Evolutionary conservation across 2,113 vertebrate species (phyloP).

Genomic region (Camelus dromedarius): DNA sequence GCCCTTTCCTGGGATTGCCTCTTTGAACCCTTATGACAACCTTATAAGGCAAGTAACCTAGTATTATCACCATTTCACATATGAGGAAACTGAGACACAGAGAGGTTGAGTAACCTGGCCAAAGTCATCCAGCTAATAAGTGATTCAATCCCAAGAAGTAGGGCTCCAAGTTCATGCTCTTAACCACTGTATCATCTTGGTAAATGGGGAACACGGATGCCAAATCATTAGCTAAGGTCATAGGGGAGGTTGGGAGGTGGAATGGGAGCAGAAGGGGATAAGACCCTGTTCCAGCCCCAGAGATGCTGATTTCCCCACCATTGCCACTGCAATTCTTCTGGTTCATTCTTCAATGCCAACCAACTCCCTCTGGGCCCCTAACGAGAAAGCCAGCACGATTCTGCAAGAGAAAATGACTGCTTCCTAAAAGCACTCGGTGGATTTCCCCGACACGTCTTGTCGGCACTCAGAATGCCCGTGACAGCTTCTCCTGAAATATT

Average conservation of each 20-base stretch:
- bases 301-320: background rate
- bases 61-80: background rate
- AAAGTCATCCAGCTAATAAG: background rate
- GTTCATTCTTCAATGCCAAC: slow-evolving; percentile 42
- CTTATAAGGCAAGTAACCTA: accelerated
- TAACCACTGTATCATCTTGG: background rate
- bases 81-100: background rate
- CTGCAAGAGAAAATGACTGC: background rate
- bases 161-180: accelerated
- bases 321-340: slow-evolving; percentile 14
- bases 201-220: too few species aligned
- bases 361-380: slow-evolving; percentile 32
- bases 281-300: background rate
- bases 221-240: background rate
- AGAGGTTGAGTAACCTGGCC: background rate
- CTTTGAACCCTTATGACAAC: background rate
- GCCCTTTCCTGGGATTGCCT: background rate
- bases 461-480: slow-evolving; percentile 80
- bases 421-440: slow-evolving; percentile 76
- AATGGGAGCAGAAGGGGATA: background rate
- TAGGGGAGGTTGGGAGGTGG: background rate
- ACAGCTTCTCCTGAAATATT: slow-evolving; percentile 81
- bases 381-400: slow-evolving; percentile 52
- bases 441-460: slow-evolving; percentile 84
- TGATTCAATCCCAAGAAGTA: background rate